These are phyloP conservation scores for Cottus gobio DNA, from an alignment of 2,113 vertebrate species.

Conservation along the genomic window DNA sequence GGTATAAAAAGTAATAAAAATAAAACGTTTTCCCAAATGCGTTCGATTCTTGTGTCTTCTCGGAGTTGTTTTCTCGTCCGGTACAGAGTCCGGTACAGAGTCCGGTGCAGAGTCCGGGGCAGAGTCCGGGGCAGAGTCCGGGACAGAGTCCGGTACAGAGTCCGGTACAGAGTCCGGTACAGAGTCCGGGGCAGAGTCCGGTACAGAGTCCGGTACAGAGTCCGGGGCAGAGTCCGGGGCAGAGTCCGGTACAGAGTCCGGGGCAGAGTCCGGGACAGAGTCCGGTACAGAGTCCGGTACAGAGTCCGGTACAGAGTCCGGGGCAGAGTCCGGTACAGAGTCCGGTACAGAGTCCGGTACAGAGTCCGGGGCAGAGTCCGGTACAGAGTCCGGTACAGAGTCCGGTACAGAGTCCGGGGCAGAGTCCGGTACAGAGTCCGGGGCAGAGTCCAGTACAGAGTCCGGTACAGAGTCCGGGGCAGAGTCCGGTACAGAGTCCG, in stretches of 20 bases:
- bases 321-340: too few species aligned
- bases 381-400: conserved; percentile 31
- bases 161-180: conserved; percentile 11
- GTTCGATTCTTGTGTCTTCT: neutral
- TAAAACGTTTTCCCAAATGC: neutral
- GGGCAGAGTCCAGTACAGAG: conserved; percentile 3
- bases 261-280: conserved; percentile 2
- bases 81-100: neutral
- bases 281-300: conserved; percentile 8
- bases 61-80: conserved; percentile 15
- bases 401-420: neutral
- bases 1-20: neutral
- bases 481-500: too few species aligned
- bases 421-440: conserved; percentile 23
- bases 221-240: too few species aligned
- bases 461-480: neutral
- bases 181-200: too few species aligned
- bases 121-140: neutral
- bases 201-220: neutral
- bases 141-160: neutral
- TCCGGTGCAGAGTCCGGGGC: conserved; percentile 41
- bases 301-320: neutral
- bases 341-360: conserved; percentile 11
- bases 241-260: conserved; percentile 23
- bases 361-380: too few species aligned